phyloP scores from a whole-genome alignment of 2,797 vertebrate genomes.

The Rhabdomys pumilio region DNA sequence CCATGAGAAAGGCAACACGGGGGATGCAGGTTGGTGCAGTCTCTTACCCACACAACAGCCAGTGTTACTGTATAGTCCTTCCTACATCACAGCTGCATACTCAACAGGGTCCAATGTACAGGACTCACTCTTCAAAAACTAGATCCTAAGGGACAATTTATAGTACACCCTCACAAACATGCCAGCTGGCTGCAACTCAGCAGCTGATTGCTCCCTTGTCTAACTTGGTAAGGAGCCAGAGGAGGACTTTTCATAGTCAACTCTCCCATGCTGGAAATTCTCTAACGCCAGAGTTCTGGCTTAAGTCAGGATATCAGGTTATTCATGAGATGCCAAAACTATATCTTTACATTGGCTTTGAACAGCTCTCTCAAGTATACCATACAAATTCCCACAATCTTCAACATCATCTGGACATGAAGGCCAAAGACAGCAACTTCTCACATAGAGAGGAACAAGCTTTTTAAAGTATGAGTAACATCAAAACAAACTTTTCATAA shows the following conservation, averaged over 20 bases:
- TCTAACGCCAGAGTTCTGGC: constrained; percentile 78
- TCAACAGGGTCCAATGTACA: constrained; percentile 53
- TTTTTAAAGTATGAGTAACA: constrained; percentile 68
- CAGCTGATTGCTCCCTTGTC: constrained; percentile 82
- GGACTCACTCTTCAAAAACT: constrained; percentile 73
- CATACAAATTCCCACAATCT: constrained; percentile 78
- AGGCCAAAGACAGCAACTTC: constrained; percentile 68
- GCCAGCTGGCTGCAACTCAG: constrained; percentile 80
- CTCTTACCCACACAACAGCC: constrained; percentile 24
- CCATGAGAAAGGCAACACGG: constrained; percentile 46
- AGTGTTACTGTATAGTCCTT: constrained; percentile 56
- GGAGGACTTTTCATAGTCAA: constrained; percentile 79
- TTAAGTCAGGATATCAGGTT: constrained; percentile 82
- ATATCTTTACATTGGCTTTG: constrained; percentile 81
- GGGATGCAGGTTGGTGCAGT: constrained; percentile 1
- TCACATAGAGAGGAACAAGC: constrained; percentile 39
- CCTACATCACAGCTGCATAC: constrained; percentile 58
- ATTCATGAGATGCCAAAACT: constrained; percentile 83
- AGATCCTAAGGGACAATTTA: constrained; percentile 77
- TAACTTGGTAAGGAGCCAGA: constrained; percentile 81
- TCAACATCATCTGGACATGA: constrained; percentile 72
- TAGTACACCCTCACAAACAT: constrained; percentile 69
- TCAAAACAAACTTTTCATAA: constrained; percentile 71
- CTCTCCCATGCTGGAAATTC: constrained; percentile 83
- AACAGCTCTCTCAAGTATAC: constrained; percentile 79